phyloP scores from a whole-genome alignment of 2,113 vertebrate species.

The Capricornis sumatraensis region DNA sequence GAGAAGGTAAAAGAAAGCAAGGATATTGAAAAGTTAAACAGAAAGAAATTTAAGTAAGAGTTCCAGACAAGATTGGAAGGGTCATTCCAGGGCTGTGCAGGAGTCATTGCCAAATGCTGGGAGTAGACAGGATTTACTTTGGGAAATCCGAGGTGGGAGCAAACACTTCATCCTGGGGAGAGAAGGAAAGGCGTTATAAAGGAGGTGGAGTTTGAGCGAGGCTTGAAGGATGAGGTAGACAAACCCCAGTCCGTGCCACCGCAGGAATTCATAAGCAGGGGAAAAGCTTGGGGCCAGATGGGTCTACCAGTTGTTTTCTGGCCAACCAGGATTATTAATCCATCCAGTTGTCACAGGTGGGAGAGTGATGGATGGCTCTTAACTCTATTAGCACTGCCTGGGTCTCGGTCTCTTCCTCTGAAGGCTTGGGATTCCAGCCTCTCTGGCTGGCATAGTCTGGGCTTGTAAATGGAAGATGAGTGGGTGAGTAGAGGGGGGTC shows the following conservation, averaged over 20 bases:
- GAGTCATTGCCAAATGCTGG: neutral
- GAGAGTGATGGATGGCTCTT: neutral
- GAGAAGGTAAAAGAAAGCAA: neutral
- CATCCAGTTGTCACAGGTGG: neutral
- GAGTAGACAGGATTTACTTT: neutral
- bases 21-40: neutral
- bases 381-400: constrained; percentile 6
- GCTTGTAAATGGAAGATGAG: neutral
- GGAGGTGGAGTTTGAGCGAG: neutral
- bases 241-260: neutral
- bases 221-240: neutral
- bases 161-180: neutral
- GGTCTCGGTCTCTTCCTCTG: neutral
- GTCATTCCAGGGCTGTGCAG: neutral
- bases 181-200: neutral
- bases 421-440: neutral
- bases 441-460: neutral
- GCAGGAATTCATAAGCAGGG: neutral
- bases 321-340: constrained; percentile 14
- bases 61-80: neutral
- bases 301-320: neutral
- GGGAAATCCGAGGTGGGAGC: neutral
- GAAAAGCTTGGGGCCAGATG: neutral
- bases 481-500: neutral
- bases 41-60: neutral